Base-by-base conservation (phyloP, 1,140 invertebrate genomes). In the Bombus ignitus region DNA sequence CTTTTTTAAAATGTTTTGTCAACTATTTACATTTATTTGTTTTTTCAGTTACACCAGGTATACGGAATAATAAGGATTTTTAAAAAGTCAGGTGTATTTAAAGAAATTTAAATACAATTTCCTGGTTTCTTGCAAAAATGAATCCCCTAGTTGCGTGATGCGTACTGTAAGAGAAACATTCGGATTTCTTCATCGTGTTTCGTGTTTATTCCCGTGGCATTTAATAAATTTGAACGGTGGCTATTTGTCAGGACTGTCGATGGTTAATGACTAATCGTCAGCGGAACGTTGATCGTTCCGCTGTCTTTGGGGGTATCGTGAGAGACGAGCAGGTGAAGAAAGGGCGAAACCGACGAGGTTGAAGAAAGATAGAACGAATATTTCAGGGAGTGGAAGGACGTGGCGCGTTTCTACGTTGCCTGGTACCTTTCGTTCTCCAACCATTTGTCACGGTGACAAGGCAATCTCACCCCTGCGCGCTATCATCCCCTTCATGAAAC, bases 361-460 rank as follows among this genome's bases (percentile, higher is more conserved):
- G 75, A 84, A 76, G 73, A 68, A 37, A 77, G 65, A 62, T 39
- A 22, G 70, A 65, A 59, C 71, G 66, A 85, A 86, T 87, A 88
- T 83, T 87, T 80, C 57, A 83, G 81, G 76, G 72, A 83, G 68
- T 70, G 65, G 81, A 57, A 65, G 81, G 57, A 78, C 37, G 62
- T 44, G 71, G 65, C 74, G 79, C 66, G 79, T 74, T 90, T 86
- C 77, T 82, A 53, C 88, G 85, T 83, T 68, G 87, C 39, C 85
- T 90, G 88, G 90, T 89, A 93, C 92, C 91, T 93, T 92, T 90
- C 84, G 83, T 87, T 93, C 90, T 92, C 89, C 83, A 89, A 94
- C 88, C 93, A 94, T 95, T 95, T 94, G 93, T 95, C 94, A 95
- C 94, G 91, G 92, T 94, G 94, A 94, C 93, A 95, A 91, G 91